Percentiles rank a stretch among this genome's conserved stretches.
These are phyloP conservation scores for Anadara kagoshimensis DNA, from an alignment of 1,140 invertebrate genomes.

Conservation along the genomic window DNA sequence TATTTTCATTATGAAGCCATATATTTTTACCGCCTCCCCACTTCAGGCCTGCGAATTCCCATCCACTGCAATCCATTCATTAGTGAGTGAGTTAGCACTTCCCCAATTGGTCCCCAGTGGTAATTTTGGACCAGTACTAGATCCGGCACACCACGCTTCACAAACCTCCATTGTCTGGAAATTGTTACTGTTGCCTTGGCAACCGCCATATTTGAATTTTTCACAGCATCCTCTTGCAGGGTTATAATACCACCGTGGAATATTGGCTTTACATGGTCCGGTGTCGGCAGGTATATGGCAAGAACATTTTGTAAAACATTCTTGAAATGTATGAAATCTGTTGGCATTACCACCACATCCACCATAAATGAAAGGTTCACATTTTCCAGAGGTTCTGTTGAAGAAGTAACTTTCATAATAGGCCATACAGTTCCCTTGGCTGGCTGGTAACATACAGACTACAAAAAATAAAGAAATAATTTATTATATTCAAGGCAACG, in stretches of 20 bases:
- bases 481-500: too few relatives aligned
- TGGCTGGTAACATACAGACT: slow-evolving; percentile 8
- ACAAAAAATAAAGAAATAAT: neutral
- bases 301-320: slow-evolving; percentile 8
- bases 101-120: slow-evolving; percentile 21
- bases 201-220: slow-evolving; percentile 70
- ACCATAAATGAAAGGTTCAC: slow-evolving; percentile 14
- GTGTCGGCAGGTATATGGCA: slow-evolving; percentile 86
- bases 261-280: slow-evolving; percentile 82
- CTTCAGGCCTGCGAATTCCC: slow-evolving; percentile 1
- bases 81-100: slow-evolving; percentile 8
- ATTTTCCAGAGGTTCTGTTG: neutral
- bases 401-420: slow-evolving; percentile 6
- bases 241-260: slow-evolving; percentile 72
- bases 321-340: slow-evolving; percentile 12
- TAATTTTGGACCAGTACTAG: slow-evolving; percentile 37
- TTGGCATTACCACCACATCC: slow-evolving; percentile 21
- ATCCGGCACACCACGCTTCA: slow-evolving; percentile 47
- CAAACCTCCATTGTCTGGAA: slow-evolving; percentile 59
- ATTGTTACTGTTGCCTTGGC: slow-evolving; percentile 71
- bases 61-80: neutral
- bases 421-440: neutral
- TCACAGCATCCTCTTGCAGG: slow-evolving; percentile 61
- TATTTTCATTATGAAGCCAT: slow-evolving; percentile 14
- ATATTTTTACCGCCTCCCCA: slow-evolving; percentile 9